A percentile compares a stretch with the other conserved stretches of the same genome.
phyloP scores from a whole-genome alignment of 2,113 vertebrate species.

The Loxodonta africana region DNA sequence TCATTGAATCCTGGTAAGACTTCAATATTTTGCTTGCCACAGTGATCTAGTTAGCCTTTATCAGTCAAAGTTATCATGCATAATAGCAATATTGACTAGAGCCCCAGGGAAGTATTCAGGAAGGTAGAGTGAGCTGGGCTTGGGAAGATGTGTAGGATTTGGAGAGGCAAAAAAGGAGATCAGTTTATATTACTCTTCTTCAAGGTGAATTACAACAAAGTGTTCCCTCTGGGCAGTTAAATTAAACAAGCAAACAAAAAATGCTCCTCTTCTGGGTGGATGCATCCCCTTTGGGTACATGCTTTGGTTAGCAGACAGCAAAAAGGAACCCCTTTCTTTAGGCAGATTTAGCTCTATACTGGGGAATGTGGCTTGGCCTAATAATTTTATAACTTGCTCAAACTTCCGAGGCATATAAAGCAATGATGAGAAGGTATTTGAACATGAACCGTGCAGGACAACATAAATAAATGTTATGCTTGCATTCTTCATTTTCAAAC shows the following conservation, averaged over 20 bases:
- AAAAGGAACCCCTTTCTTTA: not conserved
- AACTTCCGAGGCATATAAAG: not conserved
- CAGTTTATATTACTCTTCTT: not conserved
- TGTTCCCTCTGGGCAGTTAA: not conserved
- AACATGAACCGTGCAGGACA: not conserved
- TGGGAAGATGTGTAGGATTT: not conserved
- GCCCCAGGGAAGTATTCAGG: not conserved
- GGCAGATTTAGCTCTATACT: not conserved
- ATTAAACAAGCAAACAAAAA: not conserved
- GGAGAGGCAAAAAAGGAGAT: not conserved
- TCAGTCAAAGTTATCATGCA: not conserved
- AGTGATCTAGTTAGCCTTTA: not conserved
- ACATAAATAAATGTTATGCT: not conserved
- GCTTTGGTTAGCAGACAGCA: not conserved
- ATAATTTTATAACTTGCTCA: not conserved
- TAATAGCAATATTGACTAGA: not conserved
- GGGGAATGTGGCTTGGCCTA: not conserved
- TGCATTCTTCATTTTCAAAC: constrained; percentile 24
- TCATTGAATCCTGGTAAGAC: not conserved
- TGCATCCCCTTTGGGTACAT: not conserved
- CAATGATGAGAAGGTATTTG: not conserved
- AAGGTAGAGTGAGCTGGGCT: not conserved
- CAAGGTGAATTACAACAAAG: not conserved
- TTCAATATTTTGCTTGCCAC: not conserved
- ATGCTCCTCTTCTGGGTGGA: not conserved